Evolutionary conservation across 2,888 invertebrate genomes (phyloP), one percentile per base, ranked within the genome.

Genomic region (Diaphora mendica): DNA sequence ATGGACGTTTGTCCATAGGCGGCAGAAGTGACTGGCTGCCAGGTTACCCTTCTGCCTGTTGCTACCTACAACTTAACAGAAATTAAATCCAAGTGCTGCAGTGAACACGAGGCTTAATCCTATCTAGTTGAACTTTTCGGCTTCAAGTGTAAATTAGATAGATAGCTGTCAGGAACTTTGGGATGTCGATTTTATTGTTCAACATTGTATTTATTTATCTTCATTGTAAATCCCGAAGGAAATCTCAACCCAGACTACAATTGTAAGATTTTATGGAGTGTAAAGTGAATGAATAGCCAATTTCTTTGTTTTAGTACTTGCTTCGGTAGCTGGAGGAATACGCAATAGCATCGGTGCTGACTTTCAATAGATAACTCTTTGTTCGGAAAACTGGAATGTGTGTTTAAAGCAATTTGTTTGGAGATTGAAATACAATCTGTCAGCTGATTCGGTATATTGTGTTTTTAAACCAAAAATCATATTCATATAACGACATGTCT

Each of bases 141-240:
- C 68, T 69, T 71, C 44, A 72, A 82, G 78, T 78, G 78, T 82
- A 69, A 78, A 76, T 78, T 76, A 71, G 55, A 75, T 17, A 70
- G 77, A 70, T 77, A 35, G 51, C 30, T 65, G 64, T 62, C 68
- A 64, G 13, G 62, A 80, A 78, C 64, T 82, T 71, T 59, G n/a
- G 71, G 64, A 68, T 69, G 78, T 59, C 74, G 62, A 64, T 81
- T 80, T 78, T 74, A 76, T 74, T 82, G 73, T 55, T 15, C 51
- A 67, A 70, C 33, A 55, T 51, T 73, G 64, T 70, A 71, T 71
- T 69, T 62, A 69, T 69, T 69, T 69, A 17, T 62, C 62, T 62
- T 62, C 30, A 62, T 62, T 62, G 62, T 30, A 2, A 62, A 62
- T 62, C 62, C 62, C 17, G 26, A 30, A 62, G 62, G 62, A 62